Conservation (phyloP, 2,113 vertebrate genomes). For the Cercocebus atys region DNA sequence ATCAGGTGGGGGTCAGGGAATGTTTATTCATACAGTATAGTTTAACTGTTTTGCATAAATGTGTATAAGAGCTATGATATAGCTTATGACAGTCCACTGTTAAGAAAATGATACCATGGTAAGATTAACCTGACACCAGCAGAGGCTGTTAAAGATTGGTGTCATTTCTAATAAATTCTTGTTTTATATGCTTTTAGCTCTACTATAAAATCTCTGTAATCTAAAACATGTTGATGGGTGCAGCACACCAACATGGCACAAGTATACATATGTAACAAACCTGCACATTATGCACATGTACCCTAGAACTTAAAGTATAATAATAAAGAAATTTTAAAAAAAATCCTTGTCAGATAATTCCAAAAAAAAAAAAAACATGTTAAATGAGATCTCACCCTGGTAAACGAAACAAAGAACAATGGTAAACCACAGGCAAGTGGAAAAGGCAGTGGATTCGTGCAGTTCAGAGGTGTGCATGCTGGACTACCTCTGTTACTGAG, state of each 20-base stretch:
- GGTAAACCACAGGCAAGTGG: background rate
- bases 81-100: background rate
- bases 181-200: background rate
- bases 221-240: background rate
- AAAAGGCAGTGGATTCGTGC: background rate
- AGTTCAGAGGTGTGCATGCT: background rate
- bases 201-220: background rate
- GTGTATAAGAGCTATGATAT: background rate
- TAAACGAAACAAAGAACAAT: conserved; percentile 37
- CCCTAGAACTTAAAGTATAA: too few relatives aligned
- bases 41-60: background rate
- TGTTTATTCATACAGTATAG: background rate
- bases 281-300: too few relatives aligned
- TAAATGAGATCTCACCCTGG: background rate
- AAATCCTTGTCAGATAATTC: too few relatives aligned
- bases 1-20: background rate
- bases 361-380: background rate
- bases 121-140: background rate
- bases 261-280: too few relatives aligned
- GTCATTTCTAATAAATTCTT: background rate
- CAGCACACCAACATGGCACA: too few relatives aligned
- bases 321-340: too few relatives aligned
- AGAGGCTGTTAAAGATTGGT: conserved; percentile 11
- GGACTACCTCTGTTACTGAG: background rate
- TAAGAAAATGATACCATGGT: background rate